A percentile compares a stretch with the other conserved stretches of the same genome.
These are phyloP conservation scores for Cladorhizidae sp. DNA, from an alignment of 37 sponge, comb jelly and placozoan genomes.

Conservation along the genomic window DNA sequence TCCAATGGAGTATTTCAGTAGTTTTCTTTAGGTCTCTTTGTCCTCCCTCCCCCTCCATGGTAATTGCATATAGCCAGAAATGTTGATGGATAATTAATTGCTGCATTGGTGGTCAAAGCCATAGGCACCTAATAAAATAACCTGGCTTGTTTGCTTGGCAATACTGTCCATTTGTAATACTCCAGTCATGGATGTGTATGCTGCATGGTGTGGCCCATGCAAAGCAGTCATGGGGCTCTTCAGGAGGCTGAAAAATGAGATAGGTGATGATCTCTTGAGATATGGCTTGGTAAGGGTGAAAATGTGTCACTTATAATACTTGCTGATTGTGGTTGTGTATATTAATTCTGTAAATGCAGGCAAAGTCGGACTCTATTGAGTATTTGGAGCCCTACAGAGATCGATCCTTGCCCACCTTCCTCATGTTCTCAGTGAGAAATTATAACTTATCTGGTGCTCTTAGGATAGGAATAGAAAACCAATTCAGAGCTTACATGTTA, in stretches of 20 bases:
- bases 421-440: slow-evolving; percentile 82
- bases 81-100: no score
- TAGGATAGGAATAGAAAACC: no score
- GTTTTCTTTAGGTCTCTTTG: no score
- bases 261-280: slow-evolving; percentile 75
- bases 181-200: slow-evolving; percentile 92
- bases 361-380: slow-evolving; percentile 80
- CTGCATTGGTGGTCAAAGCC: no score
- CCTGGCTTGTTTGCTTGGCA: no score
- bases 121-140: no score
- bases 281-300: slow-evolving; percentile 73
- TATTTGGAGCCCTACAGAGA: slow-evolving; percentile 78
- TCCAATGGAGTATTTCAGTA: no score
- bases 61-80: no score
- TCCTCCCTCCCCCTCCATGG: no score
- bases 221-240: slow-evolving; percentile 80
- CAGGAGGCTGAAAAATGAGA: slow-evolving; percentile 79
- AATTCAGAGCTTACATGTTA: no score
- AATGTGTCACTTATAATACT: neutral
- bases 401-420: slow-evolving; percentile 91
- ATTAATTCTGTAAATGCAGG: slow-evolving; percentile 54
- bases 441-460: no score
- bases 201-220: slow-evolving; percentile 97
- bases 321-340: neutral
- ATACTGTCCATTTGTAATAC: neutral